Evolutionary conservation across 2,113 vertebrate genomes (phyloP), one percentile per base, ranked within the genome.

Genomic region (Cochlearius cochlearius): DNA sequence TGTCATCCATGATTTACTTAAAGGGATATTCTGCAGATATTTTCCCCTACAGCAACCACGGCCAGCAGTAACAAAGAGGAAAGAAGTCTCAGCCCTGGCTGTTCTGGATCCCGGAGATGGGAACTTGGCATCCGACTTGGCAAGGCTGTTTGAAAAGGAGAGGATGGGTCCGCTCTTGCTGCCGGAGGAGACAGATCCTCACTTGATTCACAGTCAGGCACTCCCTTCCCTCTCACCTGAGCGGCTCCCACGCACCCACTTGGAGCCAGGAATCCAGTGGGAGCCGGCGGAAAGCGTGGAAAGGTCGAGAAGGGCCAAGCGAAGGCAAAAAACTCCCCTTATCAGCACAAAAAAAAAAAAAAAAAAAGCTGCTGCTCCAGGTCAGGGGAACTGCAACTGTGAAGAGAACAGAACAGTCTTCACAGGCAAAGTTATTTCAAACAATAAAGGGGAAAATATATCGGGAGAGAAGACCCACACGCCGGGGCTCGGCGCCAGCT

Each of bases 81-180:
- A 55, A 64, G 32, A 80, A 62, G 11, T 53, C 55, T 66, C 85
- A 84, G 78, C 49, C 47, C 71, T 32, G 64, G 32, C 85, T 90
- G 75, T 34, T 94, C 41, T 47, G 59, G 45, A 67, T 59, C 19
- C 9, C 4, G 1, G 55, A 83, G 43, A 41, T 8, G 27, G 8
- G 50, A 95, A 66, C 50, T 41, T 91, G 90, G 92, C 88, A 95
- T 26, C n/a, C 1, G 1, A 0, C 27, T 78, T 78, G 78, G 89
- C 67, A 91, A 22, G 25, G 73, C 45, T 63, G 41, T 32, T 66
- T 66, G 68, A 25, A 63, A 77, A 89, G 64, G 34, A 79, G 52
- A 81, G 90, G 77, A 91, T 84, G 63, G 83, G 53, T 69, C 73
- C 74, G 91, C 63, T 88, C 88, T 59, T 45, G 47, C 92, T 91